Evolutionary conservation across 2,888 invertebrate species (phyloP), one percentile per base, ranked within the genome.

Genomic region (Pteria penguin): DNA sequence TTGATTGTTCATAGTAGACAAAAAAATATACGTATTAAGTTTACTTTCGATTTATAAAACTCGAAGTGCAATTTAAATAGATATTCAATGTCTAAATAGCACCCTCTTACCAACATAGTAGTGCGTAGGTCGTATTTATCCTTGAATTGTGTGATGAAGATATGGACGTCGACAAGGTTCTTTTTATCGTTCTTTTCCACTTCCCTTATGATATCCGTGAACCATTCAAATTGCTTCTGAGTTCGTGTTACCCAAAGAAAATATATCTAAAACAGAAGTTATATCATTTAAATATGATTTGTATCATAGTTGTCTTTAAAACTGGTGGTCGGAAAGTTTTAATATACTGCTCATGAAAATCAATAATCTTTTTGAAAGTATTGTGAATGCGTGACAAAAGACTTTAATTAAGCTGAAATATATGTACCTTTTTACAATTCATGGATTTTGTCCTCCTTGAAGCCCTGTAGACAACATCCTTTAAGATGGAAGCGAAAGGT

Each of bases 191-290:
- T 90, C 33, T 90, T 88, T 88, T 95, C 94, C 2, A 94, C 93
- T 63, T 94, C 93, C 76, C 94, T 89, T 45, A 95, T 93, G 72
- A 95, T 94, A 83, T 95, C 94, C 1, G 94, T 93, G 85, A 95
- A 88, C 94, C 95, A 95, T 90, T 95, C 94, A 87, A 94, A 95
- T 84, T 94, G 94, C 84, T 93, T 93, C 88, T 95, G 94, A 3
- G 94, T 94, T 79, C 93, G 90, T 0, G 94, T 94, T 36, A 94
- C 93, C 94, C 94, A 95, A 58, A 94, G 89, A 86, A 95, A 95
- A 87, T 94, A 94, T 1, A 94, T 93, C 94, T 94, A 85, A 22
- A 79, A 71, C 45, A 45, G 11, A 45, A n/a, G n/a, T n/a, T n/a
- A n/a, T n/a, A n/a, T n/a, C n/a, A n/a, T n/a, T n/a, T n/a, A n/a